phyloP scores from a whole-genome alignment of 2,888 invertebrate genomes.

The Thecophora atra region DNA sequence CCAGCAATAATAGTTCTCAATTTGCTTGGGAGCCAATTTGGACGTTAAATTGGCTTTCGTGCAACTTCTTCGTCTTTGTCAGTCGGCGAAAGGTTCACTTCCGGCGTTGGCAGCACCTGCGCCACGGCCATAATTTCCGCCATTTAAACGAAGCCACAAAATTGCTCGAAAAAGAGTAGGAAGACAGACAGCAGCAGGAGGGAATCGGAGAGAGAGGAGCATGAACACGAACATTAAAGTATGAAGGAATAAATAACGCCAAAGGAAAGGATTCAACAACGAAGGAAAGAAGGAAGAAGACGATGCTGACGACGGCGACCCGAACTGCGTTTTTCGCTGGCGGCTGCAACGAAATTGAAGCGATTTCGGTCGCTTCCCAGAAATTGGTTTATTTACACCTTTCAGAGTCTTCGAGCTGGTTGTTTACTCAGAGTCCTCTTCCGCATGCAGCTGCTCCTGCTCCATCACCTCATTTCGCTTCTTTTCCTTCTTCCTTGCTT shows the following conservation, averaged over 20 bases:
- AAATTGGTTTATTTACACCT: neutral
- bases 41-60: slow-evolving; percentile 38
- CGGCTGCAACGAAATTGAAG: neutral
- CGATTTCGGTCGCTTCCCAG: neutral
- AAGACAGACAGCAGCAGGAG: neutral
- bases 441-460: neutral
- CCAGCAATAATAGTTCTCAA: slow-evolving; percentile 36
- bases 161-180: neutral
- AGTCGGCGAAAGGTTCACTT: slow-evolving; percentile 26
- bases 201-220: neutral
- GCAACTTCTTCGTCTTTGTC: slow-evolving; percentile 18
- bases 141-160: slow-evolving; percentile 2
- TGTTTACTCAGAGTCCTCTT: too few relatives aligned
- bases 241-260: too few relatives aligned
- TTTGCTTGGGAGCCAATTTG: slow-evolving; percentile 41
- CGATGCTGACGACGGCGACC: neutral
- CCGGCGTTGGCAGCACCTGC: neutral
- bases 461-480: too few relatives aligned
- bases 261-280: neutral
- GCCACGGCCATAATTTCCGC: slow-evolving; percentile 5
- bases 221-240: neutral
- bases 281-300: too few relatives aligned
- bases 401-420: too few relatives aligned
- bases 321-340: neutral
- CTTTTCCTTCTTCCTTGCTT: too few relatives aligned